phyloP scores from a whole-genome alignment of 2,113 vertebrate genomes.

The Eolophus roseicapilla region DNA sequence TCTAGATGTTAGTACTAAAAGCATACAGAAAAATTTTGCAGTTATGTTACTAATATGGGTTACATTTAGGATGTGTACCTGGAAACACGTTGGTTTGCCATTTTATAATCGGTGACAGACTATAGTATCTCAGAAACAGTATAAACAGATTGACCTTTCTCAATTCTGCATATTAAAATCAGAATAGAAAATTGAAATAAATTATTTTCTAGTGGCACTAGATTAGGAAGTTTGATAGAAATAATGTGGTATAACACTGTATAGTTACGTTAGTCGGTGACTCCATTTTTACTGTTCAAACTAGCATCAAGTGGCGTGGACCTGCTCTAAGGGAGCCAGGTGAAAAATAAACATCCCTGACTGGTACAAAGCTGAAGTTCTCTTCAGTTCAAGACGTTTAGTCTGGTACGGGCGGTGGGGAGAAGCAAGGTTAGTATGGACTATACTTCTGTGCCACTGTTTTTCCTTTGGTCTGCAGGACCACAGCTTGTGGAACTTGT shows the following conservation, averaged over 20 bases:
- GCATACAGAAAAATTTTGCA: not conserved
- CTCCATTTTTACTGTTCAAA: not conserved
- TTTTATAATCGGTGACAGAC: not conserved
- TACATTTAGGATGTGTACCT: not conserved
- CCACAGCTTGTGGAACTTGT: not conserved
- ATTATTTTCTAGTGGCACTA: not conserved
- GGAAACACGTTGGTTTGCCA: not conserved
- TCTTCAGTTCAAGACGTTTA: not conserved
- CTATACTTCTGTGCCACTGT: not conserved
- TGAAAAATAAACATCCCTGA: not conserved
- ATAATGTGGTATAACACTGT: not conserved
- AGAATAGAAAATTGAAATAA: not conserved
- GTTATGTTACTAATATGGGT: not conserved
- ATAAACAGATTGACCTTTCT: not conserved
- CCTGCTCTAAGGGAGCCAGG: not conserved
- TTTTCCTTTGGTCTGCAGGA: not conserved
- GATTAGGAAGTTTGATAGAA: not conserved
- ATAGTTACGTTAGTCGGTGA: not conserved
- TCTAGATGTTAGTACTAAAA: not conserved
- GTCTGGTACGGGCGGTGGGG: not conserved
- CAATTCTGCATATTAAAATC: not conserved
- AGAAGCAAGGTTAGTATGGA: not conserved
- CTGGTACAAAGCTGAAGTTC: not conserved
- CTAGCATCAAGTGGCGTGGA: not conserved
- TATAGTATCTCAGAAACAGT: not conserved